These are phyloP conservation scores for Lophochroa leadbeateri DNA, from an alignment of 2,113 vertebrate species.

Conservation along the genomic window DNA sequence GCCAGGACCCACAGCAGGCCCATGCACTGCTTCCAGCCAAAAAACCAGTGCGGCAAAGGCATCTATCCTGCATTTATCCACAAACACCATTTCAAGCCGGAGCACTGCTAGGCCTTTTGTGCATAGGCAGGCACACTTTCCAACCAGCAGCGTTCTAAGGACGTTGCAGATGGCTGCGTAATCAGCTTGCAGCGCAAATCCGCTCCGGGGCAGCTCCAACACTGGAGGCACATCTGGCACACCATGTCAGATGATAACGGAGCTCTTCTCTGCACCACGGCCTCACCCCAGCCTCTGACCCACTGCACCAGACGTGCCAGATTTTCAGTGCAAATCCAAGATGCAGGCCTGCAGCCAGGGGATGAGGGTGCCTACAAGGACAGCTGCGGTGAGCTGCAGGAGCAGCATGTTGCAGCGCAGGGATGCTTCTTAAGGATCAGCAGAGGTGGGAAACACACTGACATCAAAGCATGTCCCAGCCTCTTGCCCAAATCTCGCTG, in stretches of 20 bases:
- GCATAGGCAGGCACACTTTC: background rate
- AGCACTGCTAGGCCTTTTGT: background rate
- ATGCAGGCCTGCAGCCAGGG: background rate
- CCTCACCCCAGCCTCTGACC: background rate
- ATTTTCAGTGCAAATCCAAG: background rate
- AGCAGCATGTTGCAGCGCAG: background rate
- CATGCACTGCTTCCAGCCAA: background rate
- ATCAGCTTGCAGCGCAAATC: background rate
- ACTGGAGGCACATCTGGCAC: background rate
- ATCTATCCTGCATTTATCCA: background rate
- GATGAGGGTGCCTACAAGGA: rapidly evolving
- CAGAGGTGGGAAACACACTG: background rate
- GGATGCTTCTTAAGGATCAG: background rate
- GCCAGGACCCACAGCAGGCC: background rate
- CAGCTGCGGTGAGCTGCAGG: rapidly evolving
- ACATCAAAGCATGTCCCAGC: background rate
- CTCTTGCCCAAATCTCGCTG: rapidly evolving
- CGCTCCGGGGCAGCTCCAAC: background rate
- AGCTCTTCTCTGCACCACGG: background rate
- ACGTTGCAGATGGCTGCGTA: background rate
- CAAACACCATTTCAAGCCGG: rapidly evolving
- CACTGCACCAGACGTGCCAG: rapidly evolving
- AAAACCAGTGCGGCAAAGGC: background rate
- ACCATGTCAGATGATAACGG: background rate
- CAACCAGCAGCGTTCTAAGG: background rate